Base-by-base conservation (phyloP, 1,140 invertebrate genomes). In the Cydia strobilella region DNA sequence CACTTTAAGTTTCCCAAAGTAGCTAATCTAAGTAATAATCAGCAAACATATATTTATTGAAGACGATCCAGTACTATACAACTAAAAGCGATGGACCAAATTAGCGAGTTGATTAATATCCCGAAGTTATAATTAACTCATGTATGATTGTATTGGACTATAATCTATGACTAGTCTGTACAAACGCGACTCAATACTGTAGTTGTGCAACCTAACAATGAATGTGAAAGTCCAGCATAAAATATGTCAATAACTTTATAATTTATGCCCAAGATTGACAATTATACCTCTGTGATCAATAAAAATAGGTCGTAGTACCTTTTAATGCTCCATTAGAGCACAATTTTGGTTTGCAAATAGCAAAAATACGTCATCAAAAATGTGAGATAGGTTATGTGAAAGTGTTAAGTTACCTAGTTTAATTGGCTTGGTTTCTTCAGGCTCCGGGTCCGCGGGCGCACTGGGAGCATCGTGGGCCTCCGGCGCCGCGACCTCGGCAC, bases 331-430 rank as follows among this genome's bases (percentile, higher is more conserved):
- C 25, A 20, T 42, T 39, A 54, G 15, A 62, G 54, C 45, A 25
- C 35, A 18, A 62, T 63, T 65, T 63, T 23, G n/a, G 42, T 42
- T 39, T 63, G 63, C 31, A 72, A 75, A 63, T 42, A 65, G 65
- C 12, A 51, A 80, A 80, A 78, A 74, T 83, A 80, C 83, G 84
- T 84, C 82, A 85, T 82, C 79, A 86, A 71, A 69, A 81, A 73
- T 77, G 73, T 74, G 72, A 79, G 75, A 75, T 83, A 88, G 86
- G 86, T 88, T 88, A 88, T 85, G 84, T 82, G 79, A 83, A 82
- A 85, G 81, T 84, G 82, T 76, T 54, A 77, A 76, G 54, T 81
- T 82, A 87, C 87, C 87, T 82, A 82, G 77, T 31, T 71, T 18
- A 25, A 75, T 42, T n/a, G 72, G 73, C 54, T 77, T 51, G 10